Evolutionary conservation across 2,797 vertebrate genomes (phyloP).

Genomic region (Acipenser oxyrinchus): DNA sequence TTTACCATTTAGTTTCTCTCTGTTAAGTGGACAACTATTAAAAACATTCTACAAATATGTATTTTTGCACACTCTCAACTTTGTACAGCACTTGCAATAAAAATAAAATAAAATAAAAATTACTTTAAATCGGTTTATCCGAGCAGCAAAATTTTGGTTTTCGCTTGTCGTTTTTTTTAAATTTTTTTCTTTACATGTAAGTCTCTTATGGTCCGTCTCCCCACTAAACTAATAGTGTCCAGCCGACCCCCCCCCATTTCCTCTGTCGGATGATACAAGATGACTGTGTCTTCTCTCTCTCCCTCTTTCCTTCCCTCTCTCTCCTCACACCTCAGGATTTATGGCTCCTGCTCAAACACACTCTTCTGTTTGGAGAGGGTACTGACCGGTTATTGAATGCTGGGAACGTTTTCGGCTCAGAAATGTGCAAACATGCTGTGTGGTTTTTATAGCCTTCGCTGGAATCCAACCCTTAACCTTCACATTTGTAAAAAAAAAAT

Average conservation of each 20-base stretch:
- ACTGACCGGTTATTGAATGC: no score
- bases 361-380: no score
- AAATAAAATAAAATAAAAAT: conserved; percentile 47
- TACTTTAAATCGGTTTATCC: not conserved
- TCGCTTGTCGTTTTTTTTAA: no score
- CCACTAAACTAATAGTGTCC: conserved; percentile 29
- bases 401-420: no score
- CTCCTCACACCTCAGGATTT: not conserved
- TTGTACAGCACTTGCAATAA: conserved; percentile 62
- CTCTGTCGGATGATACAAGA: conserved; percentile 20
- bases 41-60: no score
- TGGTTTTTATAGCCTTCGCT: no score
- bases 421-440: no score
- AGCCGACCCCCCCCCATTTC: conserved; percentile 3
- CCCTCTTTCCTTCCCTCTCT: not conserved
- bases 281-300: conserved; percentile 19
- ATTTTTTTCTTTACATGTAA: not conserved
- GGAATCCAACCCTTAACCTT: no score
- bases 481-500: no score
- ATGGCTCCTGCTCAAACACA: no score
- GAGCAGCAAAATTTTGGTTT: not conserved
- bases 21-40: conserved; percentile 44
- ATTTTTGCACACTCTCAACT: conserved; percentile 37
- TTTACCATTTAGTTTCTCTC: conserved; percentile 42
- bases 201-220: conserved; percentile 1